These are phyloP conservation scores for Thymelicus lineola DNA, from an alignment of 2,888 invertebrate species.

Conservation along the genomic window DNA sequence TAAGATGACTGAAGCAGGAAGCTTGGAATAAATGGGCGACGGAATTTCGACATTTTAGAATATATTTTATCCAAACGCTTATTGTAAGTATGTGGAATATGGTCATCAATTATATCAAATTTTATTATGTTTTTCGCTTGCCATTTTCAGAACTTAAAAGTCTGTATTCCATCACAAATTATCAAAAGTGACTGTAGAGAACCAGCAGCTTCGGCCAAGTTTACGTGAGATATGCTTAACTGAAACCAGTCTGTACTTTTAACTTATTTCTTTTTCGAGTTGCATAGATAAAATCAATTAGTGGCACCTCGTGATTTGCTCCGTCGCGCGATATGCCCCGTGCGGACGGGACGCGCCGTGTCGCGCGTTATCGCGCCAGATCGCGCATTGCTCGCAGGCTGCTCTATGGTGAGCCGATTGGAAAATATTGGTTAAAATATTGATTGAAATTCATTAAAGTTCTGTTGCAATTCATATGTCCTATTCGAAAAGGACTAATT, in stretches of 20 bases:
- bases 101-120: too few species aligned
- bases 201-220: not conserved
- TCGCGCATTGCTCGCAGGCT: slow-evolving; percentile 53
- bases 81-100: too few species aligned
- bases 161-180: too few species aligned
- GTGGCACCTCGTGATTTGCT: slow-evolving; percentile 62
- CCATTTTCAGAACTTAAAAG: too few species aligned
- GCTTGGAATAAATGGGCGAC: too few species aligned
- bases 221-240: not conserved
- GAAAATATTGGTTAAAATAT: not conserved
- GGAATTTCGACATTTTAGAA: too few species aligned
- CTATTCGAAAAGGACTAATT: too few species aligned
- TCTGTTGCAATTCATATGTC: too few species aligned
- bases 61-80: too few species aligned
- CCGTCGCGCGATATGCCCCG: slow-evolving; percentile 60
- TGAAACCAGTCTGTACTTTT: slow-evolving; percentile 13
- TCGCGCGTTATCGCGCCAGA: slow-evolving; percentile 62
- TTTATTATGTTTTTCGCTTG: too few species aligned
- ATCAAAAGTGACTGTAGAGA: not conserved
- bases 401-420: slow-evolving; percentile 44
- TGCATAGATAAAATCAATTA: slow-evolving; percentile 75
- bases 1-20: too few species aligned
- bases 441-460: too few species aligned
- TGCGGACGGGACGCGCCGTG: slow-evolving; percentile 59
- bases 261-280: slow-evolving; percentile 37